Conservation (phyloP, 2,797 vertebrate genomes). For the Carcharodon carcharias region DNA sequence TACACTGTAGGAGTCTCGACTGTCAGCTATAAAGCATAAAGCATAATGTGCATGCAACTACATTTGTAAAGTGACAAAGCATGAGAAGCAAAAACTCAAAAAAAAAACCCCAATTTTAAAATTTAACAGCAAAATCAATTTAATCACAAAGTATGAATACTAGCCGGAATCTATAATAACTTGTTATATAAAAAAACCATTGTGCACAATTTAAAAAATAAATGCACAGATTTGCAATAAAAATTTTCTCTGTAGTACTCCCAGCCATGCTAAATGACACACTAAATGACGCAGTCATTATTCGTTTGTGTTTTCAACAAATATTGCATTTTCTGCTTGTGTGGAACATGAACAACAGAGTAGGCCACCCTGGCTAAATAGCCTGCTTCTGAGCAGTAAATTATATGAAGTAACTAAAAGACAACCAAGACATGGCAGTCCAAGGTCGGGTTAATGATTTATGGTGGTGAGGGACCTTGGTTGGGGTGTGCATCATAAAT, state of each 20-base stretch:
- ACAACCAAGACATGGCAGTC: neutral
- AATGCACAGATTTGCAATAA: neutral
- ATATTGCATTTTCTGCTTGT: neutral
- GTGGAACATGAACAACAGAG: neutral
- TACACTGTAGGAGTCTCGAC: neutral
- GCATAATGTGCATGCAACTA: neutral
- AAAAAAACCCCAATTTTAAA: neutral
- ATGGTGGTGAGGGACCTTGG: neutral
- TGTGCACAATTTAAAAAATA: neutral
- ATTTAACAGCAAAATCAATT: neutral
- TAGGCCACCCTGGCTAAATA: neutral
- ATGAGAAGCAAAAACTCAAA: too few species aligned
- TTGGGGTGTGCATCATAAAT: neutral
- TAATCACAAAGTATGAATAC: neutral
- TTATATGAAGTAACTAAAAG: neutral
- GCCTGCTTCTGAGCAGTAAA: neutral
- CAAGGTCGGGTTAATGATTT: neutral
- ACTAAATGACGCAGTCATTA: neutral
- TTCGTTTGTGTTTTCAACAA: neutral
- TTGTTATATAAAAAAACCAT: neutral
- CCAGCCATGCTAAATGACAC: neutral
- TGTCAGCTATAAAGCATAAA: conserved; percentile 32
- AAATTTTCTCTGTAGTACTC: neutral
- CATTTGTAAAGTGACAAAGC: neutral
- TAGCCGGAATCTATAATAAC: neutral